Conservation (phyloP, 2,797 vertebrate species). For the Coregonus ussuriensis region DNA sequence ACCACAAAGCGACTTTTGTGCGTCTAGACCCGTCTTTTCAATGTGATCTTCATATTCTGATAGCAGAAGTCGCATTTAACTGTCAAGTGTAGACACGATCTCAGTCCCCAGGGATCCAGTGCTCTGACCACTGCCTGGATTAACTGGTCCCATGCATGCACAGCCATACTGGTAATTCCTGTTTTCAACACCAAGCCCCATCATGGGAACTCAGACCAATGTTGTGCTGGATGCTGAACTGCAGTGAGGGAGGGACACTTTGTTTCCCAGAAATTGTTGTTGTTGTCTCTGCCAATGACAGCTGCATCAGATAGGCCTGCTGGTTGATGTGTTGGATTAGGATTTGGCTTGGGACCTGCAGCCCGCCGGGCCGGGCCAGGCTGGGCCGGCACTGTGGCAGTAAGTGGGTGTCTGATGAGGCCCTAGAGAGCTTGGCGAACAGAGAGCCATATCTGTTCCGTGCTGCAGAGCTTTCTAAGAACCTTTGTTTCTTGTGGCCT, state of each 20-base stretch:
- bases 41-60: too few relatives aligned
- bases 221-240: constrained; percentile 44
- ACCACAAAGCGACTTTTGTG: too few relatives aligned
- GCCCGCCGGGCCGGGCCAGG: constrained; percentile 2
- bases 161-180: constrained; percentile 47
- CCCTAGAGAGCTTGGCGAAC: constrained; percentile 47
- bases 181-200: constrained; percentile 52
- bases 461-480: constrained; percentile 64
- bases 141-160: constrained; percentile 42
- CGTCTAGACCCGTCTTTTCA: too few relatives aligned
- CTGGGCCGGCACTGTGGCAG: constrained; percentile 46
- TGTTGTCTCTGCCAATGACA: constrained; percentile 50
- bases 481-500: constrained; percentile 67
- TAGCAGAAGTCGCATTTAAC: too few relatives aligned
- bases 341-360: constrained; percentile 53
- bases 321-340: constrained; percentile 45
- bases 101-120: constrained; percentile 24
- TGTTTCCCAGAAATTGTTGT: constrained; percentile 37
- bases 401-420: constrained; percentile 49
- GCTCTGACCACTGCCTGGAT: constrained; percentile 45
- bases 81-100: too few relatives aligned
- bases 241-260: constrained; percentile 53
- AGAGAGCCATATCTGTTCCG: constrained; percentile 67
- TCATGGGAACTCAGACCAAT: constrained; percentile 59
- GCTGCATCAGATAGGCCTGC: constrained; percentile 58